A percentile compares a stretch with the other conserved stretches of the same genome.
phyloP scores from a whole-genome alignment of 2,797 vertebrate species.

The Danio jaintianensis region DNA sequence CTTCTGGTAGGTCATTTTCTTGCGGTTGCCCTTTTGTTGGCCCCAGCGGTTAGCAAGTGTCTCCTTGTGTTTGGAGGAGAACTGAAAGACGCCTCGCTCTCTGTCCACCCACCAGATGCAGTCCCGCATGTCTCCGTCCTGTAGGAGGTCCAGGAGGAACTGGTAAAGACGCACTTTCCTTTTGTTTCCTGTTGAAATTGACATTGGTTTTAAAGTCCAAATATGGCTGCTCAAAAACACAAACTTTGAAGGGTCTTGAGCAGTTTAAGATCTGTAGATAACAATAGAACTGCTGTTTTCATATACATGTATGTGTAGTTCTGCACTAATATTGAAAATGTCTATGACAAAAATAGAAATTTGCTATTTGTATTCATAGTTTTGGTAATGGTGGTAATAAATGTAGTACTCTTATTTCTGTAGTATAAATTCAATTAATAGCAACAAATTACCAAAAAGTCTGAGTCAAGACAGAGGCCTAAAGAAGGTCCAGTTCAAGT shows the following conservation, averaged over 20 bases:
- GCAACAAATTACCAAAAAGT: too few relatives aligned
- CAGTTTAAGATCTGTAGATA: background rate
- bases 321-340: too few relatives aligned
- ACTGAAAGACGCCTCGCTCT: constrained; percentile 98
- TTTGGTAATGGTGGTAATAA: too few relatives aligned
- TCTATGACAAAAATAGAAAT: too few relatives aligned
- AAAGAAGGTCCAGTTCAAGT: too few relatives aligned
- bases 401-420: too few relatives aligned
- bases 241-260: background rate
- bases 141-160: constrained; percentile 96
- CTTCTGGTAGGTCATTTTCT: constrained; percentile 99
- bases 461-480: too few relatives aligned
- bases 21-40: constrained; percentile 97
- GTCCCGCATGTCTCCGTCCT: constrained; percentile 97
- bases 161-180: constrained; percentile 99
- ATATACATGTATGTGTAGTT: too few relatives aligned
- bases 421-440: too few relatives aligned
- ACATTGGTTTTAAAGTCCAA: background rate
- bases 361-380: too few relatives aligned
- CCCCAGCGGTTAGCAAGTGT: constrained; percentile 95
- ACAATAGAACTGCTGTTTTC: too few relatives aligned
- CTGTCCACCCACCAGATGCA: constrained; percentile 99
- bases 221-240: background rate
- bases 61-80: constrained; percentile 99
- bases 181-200: constrained; percentile 85